phyloP scores from a whole-genome alignment of 2,888 invertebrate species.

The Adineta ricciae region DNA sequence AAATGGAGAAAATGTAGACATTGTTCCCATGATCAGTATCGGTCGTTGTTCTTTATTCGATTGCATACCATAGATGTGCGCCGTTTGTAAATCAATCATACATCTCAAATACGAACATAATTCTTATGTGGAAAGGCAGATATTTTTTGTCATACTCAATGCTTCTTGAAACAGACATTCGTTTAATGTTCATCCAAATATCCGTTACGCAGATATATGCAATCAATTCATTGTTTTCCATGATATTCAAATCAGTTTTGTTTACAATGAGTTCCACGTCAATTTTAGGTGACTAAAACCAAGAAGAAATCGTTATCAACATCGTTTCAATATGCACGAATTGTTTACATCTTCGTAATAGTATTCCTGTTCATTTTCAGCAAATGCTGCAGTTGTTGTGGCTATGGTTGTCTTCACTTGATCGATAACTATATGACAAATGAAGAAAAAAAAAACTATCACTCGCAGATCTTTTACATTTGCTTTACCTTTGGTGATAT shows the following conservation, averaged over 20 bases:
- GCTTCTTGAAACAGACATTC: neutral
- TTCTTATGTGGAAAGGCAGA: neutral
- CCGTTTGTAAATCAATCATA: neutral
- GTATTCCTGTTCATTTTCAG: neutral
- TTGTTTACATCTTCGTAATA: neutral
- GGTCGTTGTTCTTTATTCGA: neutral
- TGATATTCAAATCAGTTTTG: neutral
- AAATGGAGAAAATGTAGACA: neutral
- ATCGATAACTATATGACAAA: neutral
- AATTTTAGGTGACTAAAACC: neutral
- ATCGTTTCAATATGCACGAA: neutral
- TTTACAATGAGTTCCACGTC: neutral
- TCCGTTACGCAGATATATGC: neutral
- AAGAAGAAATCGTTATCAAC: neutral
- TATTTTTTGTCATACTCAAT: neutral
- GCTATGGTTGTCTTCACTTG: neutral
- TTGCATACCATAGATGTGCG: neutral
- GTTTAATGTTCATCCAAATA: neutral
- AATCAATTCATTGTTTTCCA: neutral
- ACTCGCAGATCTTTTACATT: too few relatives aligned
- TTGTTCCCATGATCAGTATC: neutral
- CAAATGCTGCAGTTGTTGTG: neutral
- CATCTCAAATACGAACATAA: neutral
- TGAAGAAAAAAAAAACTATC: too few relatives aligned
- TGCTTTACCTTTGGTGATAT: neutral